Evolutionary conservation across 2,113 vertebrate species (phyloP).

Genomic region (Phaetusa simplex): DNA sequence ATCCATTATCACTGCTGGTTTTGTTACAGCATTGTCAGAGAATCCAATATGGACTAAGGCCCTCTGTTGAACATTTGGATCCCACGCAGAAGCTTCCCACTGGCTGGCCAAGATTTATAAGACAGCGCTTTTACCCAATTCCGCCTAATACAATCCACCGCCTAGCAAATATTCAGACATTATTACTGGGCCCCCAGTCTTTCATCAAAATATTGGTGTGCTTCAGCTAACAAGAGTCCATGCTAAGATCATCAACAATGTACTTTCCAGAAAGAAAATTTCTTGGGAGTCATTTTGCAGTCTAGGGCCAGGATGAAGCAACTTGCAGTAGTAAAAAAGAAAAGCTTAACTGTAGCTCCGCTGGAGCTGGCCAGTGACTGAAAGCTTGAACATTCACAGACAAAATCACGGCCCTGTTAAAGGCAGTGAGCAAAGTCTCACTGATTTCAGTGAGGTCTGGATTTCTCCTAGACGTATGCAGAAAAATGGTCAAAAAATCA

Average conservation of each 20-base stretch:
- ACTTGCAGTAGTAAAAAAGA: neutral
- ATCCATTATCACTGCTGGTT: neutral
- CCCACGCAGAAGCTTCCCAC: neutral
- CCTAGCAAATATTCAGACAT: neutral
- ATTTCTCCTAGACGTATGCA: neutral
- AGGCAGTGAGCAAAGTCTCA: constrained; percentile 17
- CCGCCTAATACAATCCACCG: neutral
- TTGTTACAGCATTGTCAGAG: neutral
- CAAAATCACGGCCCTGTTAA: constrained; percentile 21
- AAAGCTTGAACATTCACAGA: neutral
- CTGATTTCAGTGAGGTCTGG: constrained; percentile 6
- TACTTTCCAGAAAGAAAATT: constrained; percentile 26
- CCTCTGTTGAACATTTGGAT: neutral
- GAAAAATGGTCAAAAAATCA: neutral
- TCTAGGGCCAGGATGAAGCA: neutral
- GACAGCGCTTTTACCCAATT: neutral
- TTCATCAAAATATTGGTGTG: neutral
- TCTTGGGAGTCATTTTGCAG: constrained; percentile 10
- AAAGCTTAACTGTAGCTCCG: neutral
- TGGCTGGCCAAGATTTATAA: neutral
- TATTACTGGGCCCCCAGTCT: neutral
- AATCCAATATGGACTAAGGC: neutral
- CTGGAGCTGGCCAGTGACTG: neutral
- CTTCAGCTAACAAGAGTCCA: neutral
- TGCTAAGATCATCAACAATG: neutral